Evolutionary conservation across 2,797 vertebrate species (phyloP).

Genomic region (Leptoclinus maculatus): DNA sequence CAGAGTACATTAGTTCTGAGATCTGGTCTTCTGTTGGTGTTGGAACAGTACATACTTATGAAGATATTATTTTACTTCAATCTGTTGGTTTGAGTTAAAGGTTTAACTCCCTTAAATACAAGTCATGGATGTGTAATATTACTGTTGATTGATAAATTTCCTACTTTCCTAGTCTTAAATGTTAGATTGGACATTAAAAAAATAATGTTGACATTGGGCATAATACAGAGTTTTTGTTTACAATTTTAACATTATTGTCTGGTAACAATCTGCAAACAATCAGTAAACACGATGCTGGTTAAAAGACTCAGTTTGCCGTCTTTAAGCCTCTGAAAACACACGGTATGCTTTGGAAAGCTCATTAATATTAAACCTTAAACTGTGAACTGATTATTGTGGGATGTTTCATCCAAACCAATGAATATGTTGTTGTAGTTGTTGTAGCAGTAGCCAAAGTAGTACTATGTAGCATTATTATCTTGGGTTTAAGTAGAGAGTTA

Average conservation of each 20-base stretch:
- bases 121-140: neutral
- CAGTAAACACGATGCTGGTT: neutral
- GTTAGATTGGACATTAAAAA: neutral
- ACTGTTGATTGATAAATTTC: neutral
- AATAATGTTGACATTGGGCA: neutral
- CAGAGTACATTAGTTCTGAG: neutral
- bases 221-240: neutral
- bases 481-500: slow-evolving; percentile 2
- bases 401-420: neutral
- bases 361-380: neutral
- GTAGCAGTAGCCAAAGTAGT: neutral
- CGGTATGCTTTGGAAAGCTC: neutral
- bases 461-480: neutral
- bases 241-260: neutral
- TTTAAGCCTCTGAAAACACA: neutral
- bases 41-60: neutral
- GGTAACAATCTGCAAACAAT: neutral
- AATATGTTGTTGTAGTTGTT: neutral
- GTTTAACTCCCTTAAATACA: neutral
- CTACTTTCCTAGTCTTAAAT: neutral
- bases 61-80: neutral
- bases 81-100: neutral
- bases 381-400: neutral
- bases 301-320: neutral
- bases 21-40: neutral